Conservation (phyloP, 2,888 invertebrate genomes). For the Pyrgus malvae region DNA sequence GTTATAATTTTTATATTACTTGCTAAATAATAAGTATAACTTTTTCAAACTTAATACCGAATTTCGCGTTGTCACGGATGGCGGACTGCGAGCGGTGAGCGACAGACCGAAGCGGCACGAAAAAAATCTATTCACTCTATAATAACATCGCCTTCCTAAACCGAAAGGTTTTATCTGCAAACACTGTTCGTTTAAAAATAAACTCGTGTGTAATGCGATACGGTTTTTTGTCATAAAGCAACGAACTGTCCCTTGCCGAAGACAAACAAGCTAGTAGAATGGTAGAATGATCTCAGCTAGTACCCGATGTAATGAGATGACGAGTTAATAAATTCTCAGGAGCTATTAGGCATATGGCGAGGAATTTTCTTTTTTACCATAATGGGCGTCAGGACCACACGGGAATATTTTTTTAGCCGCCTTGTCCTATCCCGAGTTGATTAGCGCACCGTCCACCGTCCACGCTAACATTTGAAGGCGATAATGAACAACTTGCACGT, state of each 20-base stretch:
- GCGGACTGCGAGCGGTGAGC: conserved; percentile 47
- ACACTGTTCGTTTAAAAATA: conserved; percentile 20
- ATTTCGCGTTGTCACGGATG: conserved; percentile 56
- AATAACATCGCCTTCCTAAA: conserved; percentile 34
- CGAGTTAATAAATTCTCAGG: conserved; percentile 29
- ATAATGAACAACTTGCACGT: conserved; percentile 22
- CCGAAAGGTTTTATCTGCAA: conserved; percentile 25
- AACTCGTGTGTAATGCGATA: conserved; percentile 25
- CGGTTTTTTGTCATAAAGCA: conserved; percentile 16
- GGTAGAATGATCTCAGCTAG: conserved; percentile 21
- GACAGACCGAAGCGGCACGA: conserved; percentile 55
- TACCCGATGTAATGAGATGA: conserved; percentile 32
- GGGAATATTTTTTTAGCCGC: conserved; percentile 17
- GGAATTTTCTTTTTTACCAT: conserved; percentile 36
- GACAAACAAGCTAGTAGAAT: background rate
- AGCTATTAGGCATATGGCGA: conserved; percentile 31
- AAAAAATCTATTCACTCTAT: conserved; percentile 49
- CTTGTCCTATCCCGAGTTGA: conserved; percentile 27
- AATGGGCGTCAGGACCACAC: conserved; percentile 29
- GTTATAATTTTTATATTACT: conserved; percentile 5
- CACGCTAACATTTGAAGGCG: conserved; percentile 30
- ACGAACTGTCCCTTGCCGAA: background rate
- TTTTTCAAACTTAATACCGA: conserved; percentile 45
- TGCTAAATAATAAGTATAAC: conserved; percentile 14
- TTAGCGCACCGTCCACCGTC: conserved; percentile 25